Base-by-base conservation (phyloP, 2,797 vertebrate genomes). In the Mormyrus proboscirostris region DNA sequence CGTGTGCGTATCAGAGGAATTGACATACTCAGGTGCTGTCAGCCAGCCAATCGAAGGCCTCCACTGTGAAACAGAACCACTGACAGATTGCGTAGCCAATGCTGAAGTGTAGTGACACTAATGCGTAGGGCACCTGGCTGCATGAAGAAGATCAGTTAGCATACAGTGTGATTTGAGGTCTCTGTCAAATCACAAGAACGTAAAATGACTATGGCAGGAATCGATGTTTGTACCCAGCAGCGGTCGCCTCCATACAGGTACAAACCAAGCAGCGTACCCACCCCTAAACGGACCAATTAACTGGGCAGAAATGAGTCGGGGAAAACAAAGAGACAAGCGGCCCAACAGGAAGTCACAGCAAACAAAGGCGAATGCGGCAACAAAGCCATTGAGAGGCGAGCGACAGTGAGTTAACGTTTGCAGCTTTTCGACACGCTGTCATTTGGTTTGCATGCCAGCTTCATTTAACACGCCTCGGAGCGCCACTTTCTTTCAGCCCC, bases 381-480 rank as follows among this genome's bases (percentile, higher is more conserved):
- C 83, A 85, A 84, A 84, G 83, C n/a, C 44, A 85, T 51, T 29
- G n/a, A 85, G 22, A 25, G 22, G 49, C 44, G 2, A 85, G 83
- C 83, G 44, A 50, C 47, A 85, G 49, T 51, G 83, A 85, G 83
- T 47, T 85, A 85, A 85, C 83, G 25, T 85, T 85, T 85, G 83
- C 44, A 47, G 83, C 49, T 85, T 85, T 85, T 51, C 49, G 9
- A 85, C 83, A 51, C 44, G 12, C 83, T 85, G 83, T 85, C 83
- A 85, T 88, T 51, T 19, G n/a, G n/a, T 50, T 65, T 49, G 59
- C 47, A 88, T 51, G 59, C 19, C 47, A 33, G 25, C 47, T 79
- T 38, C n/a, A 88, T 88, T 33, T 88, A 41, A 38, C 47, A 79
- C 29, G 49, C 29, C 29, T n/a, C 47, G 47, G 41, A 12, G 25